These are phyloP conservation scores for Chorisops tibialis DNA, from an alignment of 2,888 invertebrate species.

Conservation along the genomic window DNA sequence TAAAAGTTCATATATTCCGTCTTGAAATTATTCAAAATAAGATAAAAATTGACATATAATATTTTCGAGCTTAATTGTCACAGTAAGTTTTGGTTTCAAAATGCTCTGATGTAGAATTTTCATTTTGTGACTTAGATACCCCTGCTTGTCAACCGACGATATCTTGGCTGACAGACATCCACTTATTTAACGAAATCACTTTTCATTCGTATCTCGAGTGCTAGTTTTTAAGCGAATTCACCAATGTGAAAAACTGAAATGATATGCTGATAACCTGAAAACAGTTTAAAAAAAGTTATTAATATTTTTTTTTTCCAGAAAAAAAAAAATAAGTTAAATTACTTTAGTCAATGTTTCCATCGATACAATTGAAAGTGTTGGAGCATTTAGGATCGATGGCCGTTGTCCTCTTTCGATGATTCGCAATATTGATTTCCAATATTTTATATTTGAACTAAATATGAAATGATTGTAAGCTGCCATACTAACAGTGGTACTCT, in stretches of 20 bases:
- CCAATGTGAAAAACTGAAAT: not conserved
- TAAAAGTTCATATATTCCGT: too few relatives aligned
- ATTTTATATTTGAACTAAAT: not conserved
- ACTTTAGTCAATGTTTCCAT: conserved; percentile 2
- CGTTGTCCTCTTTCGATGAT: not conserved
- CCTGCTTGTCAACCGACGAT: too few relatives aligned
- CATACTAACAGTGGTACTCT: not conserved
- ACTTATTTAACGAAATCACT: too few relatives aligned
- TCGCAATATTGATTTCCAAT: not conserved
- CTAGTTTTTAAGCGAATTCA: too few relatives aligned
- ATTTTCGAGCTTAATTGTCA: too few relatives aligned
- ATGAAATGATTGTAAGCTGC: not conserved
- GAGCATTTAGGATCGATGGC: conserved; percentile 5
- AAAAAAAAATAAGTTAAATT: not conserved
- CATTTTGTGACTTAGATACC: too few relatives aligned
- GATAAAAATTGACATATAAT: too few relatives aligned
- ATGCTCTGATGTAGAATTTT: too few relatives aligned
- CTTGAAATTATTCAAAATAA: too few relatives aligned
- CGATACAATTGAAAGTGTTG: not conserved
- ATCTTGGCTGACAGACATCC: too few relatives aligned
- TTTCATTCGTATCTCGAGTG: too few relatives aligned
- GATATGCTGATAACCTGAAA: conserved; percentile 4
- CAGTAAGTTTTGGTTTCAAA: too few relatives aligned
- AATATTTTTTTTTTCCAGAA: not conserved
- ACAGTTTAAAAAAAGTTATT: not conserved